Evolutionary conservation across 2,888 invertebrate genomes (phyloP), one percentile per base, ranked within the genome.

Genomic region (Catocala nupta): DNA sequence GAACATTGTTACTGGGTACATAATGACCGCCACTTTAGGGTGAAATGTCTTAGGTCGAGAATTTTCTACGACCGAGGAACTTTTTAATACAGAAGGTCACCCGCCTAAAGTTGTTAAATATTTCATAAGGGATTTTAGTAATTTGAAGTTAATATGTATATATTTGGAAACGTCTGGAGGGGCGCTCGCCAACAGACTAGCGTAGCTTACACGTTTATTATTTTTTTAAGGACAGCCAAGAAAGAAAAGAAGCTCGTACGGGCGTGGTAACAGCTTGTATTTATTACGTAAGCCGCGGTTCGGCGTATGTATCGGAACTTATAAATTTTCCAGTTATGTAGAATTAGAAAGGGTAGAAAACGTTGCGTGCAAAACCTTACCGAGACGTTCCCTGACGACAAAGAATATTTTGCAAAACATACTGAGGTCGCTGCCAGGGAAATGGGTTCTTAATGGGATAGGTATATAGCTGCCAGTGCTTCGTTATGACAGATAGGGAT

Each of bases 301-400:
- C 70, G 65, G 73, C 70, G 73, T 76, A 72, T 71, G 70, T 78
- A 75, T 65, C 61, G 73, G 70, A 72, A 81, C 81, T 86, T 83
- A 83, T 82, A 83, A 81, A 84, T 82, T 39, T 39, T 82, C 74
- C 65, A 78, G 77, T 75, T 71, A 75, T 73, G 72, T 77, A 70
- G 78, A 79, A 73, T 78, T 77, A 77, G 71, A 78, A 75, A 70
- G 69, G 77, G 75, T 81, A 81, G 82, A 86, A 87, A 80, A 83
- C 77, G 73, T 87, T 88, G 90, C 89, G 90, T 90, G 87, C 80
- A 77, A 74, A 81, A 79, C 70, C 73, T 78, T 71, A 70, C 70
- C 68, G 73, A 84, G 85, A 87, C 87, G 85, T 84, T 78, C 71
- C 76, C 74, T 71, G 82, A 84, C 81, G 78, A 78, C 84, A 79